Percentiles rank a stretch among this genome's conserved stretches.
Conservation (phyloP, 1,140 invertebrate species). For the Cyphomyrmex costatus region DNA sequence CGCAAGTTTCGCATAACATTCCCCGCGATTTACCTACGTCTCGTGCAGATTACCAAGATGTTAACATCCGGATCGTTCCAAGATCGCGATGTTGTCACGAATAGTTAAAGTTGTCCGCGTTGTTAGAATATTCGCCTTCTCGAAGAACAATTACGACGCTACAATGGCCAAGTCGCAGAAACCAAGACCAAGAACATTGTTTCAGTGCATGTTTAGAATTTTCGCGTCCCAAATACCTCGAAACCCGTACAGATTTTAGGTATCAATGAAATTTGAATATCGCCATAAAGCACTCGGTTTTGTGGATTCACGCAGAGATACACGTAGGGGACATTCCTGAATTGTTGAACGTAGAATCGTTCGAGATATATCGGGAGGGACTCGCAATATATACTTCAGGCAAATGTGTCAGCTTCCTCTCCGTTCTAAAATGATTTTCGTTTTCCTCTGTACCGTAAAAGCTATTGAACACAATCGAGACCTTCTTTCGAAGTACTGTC, state of each 20-base stretch:
- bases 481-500: constrained; percentile 34
- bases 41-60: constrained; percentile 22
- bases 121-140: constrained; percentile 23
- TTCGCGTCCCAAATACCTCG: constrained; percentile 16
- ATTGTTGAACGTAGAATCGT: constrained; percentile 11
- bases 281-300: constrained; percentile 25
- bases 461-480: constrained; percentile 29
- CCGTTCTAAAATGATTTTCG: constrained; percentile 50
- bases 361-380: background rate
- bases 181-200: background rate
- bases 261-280: constrained; percentile 56
- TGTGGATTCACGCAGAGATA: constrained; percentile 30
- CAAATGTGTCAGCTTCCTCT: constrained; percentile 40
- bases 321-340: background rate
- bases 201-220: constrained; percentile 30
- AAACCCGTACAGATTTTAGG: constrained; percentile 10
- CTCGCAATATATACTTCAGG: constrained; percentile 21
- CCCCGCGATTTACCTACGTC: constrained; percentile 3
- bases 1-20: constrained; percentile 48
- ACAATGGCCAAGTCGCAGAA: constrained; percentile 23
- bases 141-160: constrained; percentile 47
- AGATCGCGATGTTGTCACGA: constrained; percentile 25
- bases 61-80: constrained; percentile 22
- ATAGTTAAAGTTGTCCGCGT: constrained; percentile 48
- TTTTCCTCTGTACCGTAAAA: constrained; percentile 32